A percentile compares a stretch with the other conserved stretches of the same genome.
phyloP scores from a whole-genome alignment of 2,888 invertebrate species.

The Archaeoteleia sp. region DNA sequence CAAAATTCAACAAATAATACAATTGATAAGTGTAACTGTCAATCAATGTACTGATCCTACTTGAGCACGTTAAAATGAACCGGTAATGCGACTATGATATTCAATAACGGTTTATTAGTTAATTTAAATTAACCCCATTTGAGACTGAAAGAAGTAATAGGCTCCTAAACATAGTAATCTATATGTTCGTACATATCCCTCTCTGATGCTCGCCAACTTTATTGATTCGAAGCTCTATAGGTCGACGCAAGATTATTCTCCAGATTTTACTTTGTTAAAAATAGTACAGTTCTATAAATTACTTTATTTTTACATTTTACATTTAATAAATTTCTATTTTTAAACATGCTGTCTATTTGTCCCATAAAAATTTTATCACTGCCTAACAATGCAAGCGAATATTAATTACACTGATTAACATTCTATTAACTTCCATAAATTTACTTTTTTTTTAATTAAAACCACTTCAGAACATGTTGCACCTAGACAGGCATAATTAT shows the following conservation, averaged over 20 bases:
- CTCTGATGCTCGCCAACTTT: conserved; percentile 23
- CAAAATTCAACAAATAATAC: background rate
- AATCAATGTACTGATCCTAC: no score
- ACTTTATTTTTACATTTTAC: conserved; percentile 3
- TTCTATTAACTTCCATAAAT: no score
- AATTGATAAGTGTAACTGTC: no score
- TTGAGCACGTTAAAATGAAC: no score
- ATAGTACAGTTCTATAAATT: conserved; percentile 15
- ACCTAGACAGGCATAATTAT: no score
- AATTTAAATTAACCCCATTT: conserved; percentile 11
- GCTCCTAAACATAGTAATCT: conserved; percentile 20
- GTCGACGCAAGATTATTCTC: conserved; percentile 29
- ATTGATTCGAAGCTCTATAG: conserved; percentile 39
- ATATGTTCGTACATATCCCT: conserved; percentile 19
- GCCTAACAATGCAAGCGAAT: no score
- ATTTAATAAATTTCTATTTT: background rate
- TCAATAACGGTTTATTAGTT: conserved; percentile 26
- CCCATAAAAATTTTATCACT: no score
- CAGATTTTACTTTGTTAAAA: conserved; percentile 23
- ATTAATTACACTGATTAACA: no score
- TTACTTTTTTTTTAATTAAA: no score
- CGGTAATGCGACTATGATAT: no score
- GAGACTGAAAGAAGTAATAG: conserved; percentile 10
- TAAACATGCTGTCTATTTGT: no score
- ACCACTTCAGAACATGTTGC: no score